Conservation (phyloP, 2,888 invertebrate genomes). For the Cerceris rybyensis region DNA sequence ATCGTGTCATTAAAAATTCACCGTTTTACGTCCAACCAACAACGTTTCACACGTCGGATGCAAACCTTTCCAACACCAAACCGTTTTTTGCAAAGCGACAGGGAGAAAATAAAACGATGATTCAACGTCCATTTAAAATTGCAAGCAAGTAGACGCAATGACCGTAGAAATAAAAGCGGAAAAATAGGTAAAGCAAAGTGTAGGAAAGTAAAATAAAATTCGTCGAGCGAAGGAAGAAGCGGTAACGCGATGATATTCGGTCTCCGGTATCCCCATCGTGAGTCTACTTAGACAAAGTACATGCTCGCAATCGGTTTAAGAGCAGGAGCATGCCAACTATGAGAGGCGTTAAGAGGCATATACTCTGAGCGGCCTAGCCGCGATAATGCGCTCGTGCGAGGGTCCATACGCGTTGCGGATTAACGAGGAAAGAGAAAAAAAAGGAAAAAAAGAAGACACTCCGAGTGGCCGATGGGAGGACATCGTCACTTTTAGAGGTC, state of each 20-base stretch:
- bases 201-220: constrained; percentile 50
- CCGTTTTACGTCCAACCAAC: too few relatives aligned
- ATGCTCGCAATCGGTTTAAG: constrained; percentile 72
- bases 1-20: too few relatives aligned
- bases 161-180: neutral
- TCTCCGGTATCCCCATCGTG: constrained; percentile 68
- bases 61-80: too few relatives aligned
- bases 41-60: too few relatives aligned
- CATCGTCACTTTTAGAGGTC: constrained; percentile 57
- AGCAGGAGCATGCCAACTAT: constrained; percentile 71
- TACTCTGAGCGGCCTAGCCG: constrained; percentile 63
- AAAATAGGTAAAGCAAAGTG: constrained; percentile 28
- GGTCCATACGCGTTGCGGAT: constrained; percentile 46
- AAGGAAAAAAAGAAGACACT: neutral
- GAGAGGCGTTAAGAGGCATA: constrained; percentile 70
- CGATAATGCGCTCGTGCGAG: constrained; percentile 72
- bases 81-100: too few relatives aligned
- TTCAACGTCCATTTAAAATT: neutral
- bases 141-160: too few relatives aligned
- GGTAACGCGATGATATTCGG: constrained; percentile 67
- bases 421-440: constrained; percentile 47
- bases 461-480: constrained; percentile 28
- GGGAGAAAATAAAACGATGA: neutral
- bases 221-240: constrained; percentile 4
- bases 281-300: constrained; percentile 75